Evolutionary conservation across 2,797 vertebrate species (phyloP).

Genomic region (Euphonia xanthogaster): DNA sequence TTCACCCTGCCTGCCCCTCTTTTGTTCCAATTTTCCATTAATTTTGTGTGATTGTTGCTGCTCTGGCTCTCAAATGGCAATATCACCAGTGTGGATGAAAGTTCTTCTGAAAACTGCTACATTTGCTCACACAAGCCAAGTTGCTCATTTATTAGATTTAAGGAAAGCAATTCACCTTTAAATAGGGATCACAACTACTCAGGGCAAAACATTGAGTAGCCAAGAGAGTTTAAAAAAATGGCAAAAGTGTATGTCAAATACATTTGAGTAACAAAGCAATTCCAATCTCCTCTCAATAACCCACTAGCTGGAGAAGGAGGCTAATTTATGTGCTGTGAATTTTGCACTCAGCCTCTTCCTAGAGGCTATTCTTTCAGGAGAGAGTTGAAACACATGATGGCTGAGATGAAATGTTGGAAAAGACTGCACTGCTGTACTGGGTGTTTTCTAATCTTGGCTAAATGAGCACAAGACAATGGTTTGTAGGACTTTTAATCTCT

Average conservation of each 20-base stretch:
- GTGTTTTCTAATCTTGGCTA: not conserved
- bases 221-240: conserved; percentile 33
- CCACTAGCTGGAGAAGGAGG: conserved; percentile 50
- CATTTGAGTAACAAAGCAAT: conserved; percentile 61
- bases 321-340: conserved; percentile 65
- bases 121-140: not conserved
- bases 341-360: conserved; percentile 54
- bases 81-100: not conserved
- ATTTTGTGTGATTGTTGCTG: not conserved
- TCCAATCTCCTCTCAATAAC: conserved; percentile 56
- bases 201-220: conserved; percentile 45
- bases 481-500: not conserved
- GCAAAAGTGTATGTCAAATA: conserved; percentile 35
- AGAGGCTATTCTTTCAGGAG: conserved; percentile 58
- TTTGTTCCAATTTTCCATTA: conserved; percentile 28
- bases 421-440: not conserved
- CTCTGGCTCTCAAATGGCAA: not conserved
- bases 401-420: conserved; percentile 32
- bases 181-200: conserved; percentile 36
- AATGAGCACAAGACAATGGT: not conserved
- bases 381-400: not conserved
- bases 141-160: conserved; percentile 36
- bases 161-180: conserved; percentile 53
- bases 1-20: not conserved
- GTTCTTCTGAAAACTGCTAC: not conserved